These are phyloP conservation scores for Colinus virginianus DNA, from an alignment of 2,113 vertebrate genomes.

Conservation along the genomic window DNA sequence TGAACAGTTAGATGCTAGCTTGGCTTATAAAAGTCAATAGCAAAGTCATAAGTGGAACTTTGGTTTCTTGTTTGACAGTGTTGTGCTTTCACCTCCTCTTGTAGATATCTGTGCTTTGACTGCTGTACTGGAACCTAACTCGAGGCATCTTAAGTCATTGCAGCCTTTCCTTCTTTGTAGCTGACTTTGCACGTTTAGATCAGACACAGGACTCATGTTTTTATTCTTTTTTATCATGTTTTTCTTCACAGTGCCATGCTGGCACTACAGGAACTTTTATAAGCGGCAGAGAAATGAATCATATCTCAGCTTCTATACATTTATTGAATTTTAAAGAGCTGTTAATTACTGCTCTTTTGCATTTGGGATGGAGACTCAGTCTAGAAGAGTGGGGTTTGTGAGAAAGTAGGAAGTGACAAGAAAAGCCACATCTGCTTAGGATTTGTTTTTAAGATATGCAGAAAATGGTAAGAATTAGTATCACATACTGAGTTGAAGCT, in stretches of 20 bases:
- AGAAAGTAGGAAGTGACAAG: background rate
- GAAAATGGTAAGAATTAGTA: background rate
- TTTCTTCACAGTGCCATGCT: background rate
- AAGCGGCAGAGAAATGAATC: background rate
- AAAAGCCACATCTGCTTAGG: background rate
- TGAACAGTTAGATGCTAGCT: background rate
- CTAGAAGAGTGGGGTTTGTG: background rate
- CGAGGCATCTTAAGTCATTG: background rate
- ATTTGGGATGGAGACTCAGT: background rate
- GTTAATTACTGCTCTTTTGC: constrained; percentile 3
- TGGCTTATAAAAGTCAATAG: background rate
- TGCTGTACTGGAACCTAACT: background rate
- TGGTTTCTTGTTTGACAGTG: background rate
- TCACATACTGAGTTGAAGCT: background rate
- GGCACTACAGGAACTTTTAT: background rate
- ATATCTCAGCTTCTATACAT: background rate
- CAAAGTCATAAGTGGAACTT: background rate
- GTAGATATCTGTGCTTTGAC: background rate
- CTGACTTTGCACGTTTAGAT: background rate
- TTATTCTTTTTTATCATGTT: background rate
- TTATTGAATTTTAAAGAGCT: background rate
- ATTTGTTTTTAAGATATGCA: background rate
- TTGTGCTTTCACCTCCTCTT: background rate
- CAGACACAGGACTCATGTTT: background rate
- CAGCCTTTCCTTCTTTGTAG: background rate